Percentiles rank a stretch among this genome's conserved stretches.
Conservation (phyloP, 2,797 vertebrate species). For the Syngnathus acus region DNA sequence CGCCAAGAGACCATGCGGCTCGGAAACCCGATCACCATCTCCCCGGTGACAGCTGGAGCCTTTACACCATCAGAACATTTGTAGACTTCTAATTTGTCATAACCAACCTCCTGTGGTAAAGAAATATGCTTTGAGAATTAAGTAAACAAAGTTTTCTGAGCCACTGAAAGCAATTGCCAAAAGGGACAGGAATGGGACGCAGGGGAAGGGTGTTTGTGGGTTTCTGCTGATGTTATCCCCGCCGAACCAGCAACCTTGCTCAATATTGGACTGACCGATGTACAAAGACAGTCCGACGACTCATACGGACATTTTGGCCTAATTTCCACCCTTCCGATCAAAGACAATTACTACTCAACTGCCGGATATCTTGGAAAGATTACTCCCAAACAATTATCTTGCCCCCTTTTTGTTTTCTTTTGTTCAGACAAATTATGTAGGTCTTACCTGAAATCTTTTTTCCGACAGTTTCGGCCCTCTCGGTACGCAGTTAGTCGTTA, state of each 20-base stretch:
- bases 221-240: neutral
- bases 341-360: too few relatives aligned
- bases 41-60: slow-evolving; percentile 98
- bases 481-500: too few relatives aligned
- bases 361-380: too few relatives aligned
- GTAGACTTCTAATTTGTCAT: slow-evolving; percentile 99
- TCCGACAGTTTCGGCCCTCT: too few relatives aligned
- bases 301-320: too few relatives aligned
- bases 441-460: too few relatives aligned
- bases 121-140: slow-evolving; percentile 96
- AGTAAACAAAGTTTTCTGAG: slow-evolving; percentile 70
- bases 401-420: too few relatives aligned
- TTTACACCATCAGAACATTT: slow-evolving; percentile 99
- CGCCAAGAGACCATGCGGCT: slow-evolving; percentile 95
- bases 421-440: too few relatives aligned
- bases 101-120: slow-evolving; percentile 98
- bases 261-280: neutral
- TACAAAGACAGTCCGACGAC: neutral
- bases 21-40: slow-evolving; percentile 98
- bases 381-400: too few relatives aligned
- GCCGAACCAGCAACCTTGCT: neutral
- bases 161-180: slow-evolving; percentile 21
- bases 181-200: slow-evolving; percentile 15
- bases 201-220: neutral
- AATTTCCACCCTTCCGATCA: too few relatives aligned